Conservation (phyloP, 2,113 vertebrate species). For the Bambusicola thoracicus region DNA sequence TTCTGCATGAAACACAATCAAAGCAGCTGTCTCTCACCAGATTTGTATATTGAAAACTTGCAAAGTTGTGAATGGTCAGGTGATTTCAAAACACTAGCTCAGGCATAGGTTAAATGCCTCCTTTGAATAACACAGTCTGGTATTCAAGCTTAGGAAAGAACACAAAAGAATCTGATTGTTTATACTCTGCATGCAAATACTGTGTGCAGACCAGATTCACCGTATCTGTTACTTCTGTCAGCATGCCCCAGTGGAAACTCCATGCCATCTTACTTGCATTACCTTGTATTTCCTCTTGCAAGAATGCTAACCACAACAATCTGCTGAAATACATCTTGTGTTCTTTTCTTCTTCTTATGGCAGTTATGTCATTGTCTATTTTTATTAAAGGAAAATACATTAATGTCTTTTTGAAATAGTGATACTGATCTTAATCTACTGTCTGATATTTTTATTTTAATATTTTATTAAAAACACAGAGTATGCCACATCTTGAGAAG, state of each 20-base stretch:
- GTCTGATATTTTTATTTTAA: background rate
- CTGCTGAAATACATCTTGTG: background rate
- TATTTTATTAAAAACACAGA: background rate
- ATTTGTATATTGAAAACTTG: background rate
- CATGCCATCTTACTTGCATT: background rate
- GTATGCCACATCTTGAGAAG: rapidly evolving
- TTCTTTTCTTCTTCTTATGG: background rate
- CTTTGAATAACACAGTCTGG: rapidly evolving
- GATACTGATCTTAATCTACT: background rate
- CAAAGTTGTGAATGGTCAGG: background rate
- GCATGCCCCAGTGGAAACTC: background rate
- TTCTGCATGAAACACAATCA: background rate
- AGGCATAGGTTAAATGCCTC: background rate
- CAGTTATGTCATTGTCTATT: background rate
- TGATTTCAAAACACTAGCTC: background rate
- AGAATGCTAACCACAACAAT: background rate
- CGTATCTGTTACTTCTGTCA: background rate
- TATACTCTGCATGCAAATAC: background rate
- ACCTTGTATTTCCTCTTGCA: background rate
- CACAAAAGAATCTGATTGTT: background rate
- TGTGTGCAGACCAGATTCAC: background rate
- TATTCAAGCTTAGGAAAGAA: background rate
- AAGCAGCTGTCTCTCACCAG: background rate
- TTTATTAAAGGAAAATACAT: background rate
- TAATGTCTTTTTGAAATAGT: background rate